phyloP scores from a whole-genome alignment of 1,140 invertebrate species.

The Drosophila kikkawai region DNA sequence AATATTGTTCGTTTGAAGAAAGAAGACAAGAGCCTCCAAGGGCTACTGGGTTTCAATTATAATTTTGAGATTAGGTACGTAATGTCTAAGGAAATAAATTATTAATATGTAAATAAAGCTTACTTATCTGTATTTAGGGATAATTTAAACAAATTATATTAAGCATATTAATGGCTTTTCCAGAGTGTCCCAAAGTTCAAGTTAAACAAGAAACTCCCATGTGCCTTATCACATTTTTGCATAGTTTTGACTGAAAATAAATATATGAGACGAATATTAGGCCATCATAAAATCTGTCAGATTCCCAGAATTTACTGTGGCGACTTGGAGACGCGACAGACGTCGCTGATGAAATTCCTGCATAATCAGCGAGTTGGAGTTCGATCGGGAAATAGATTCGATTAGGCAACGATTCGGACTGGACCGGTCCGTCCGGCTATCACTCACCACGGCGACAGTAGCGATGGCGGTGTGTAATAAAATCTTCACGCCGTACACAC shows the following conservation, averaged over 20 bases:
- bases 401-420: conserved; percentile 53
- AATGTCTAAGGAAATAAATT: no score
- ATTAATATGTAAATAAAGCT: neutral
- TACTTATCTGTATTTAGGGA: neutral
- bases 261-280: conserved; percentile 53
- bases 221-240: conserved; percentile 4
- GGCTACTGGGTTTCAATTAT: neutral
- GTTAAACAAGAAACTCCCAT: neutral
- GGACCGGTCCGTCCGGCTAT: conserved; percentile 59
- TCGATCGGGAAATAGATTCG: conserved; percentile 62
- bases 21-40: neutral
- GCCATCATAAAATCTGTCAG: conserved; percentile 61
- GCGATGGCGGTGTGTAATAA: conserved; percentile 69
- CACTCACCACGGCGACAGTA: conserved; percentile 49
- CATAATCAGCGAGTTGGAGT: conserved; percentile 65
- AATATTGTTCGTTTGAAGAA: neutral
- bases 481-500: conserved; percentile 58
- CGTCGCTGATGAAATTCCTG: conserved; percentile 68
- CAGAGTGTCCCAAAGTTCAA: neutral
- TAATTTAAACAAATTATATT: no score
- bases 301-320: conserved; percentile 76
- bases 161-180: neutral
- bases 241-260: conserved; percentile 36
- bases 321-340: conserved; percentile 63
- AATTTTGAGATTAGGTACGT: no score